Evolutionary conservation across 1,140 invertebrate genomes (phyloP), one percentile per base, ranked within the genome.

Genomic region (Parasteatoda tepidariorum): DNA sequence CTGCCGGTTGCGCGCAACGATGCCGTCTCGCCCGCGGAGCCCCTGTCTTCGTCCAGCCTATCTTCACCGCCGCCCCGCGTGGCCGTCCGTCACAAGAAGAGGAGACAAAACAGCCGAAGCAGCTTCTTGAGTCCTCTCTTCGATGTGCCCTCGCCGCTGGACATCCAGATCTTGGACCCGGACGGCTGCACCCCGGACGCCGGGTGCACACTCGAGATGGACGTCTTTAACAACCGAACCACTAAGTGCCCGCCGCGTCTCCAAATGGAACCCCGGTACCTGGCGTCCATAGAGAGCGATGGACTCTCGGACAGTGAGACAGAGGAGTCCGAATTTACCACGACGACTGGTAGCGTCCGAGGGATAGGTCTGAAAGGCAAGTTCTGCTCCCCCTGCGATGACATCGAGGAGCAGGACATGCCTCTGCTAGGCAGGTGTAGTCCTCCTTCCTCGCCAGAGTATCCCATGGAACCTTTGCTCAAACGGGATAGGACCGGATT

Each of bases 261-360:
- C 24, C 76, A 76, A 48, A n/a, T 82, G 57, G 84, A 81, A 62
- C 76, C 84, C 59, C 68, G 66, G 57, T 74, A 83, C 55, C 76
- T 87, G 34, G 87, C 87, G 54, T 87, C 87, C 54, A 84, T 87
- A 13, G 86, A 87, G 74, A 87, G 85, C 55, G 86, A 87, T 75
- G 86, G 86, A 28, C 78, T 87, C n/a, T 87, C 86, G 68, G 84
- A 85, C 79, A 78, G 59, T 30, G 79, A 83, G 38, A 82, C 68
- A 1, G 70, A 33, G 26, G 84, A 64, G 33, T 84, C 79, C 38
- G 55, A 67, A 33, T 31, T 34, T 59, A 34, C 33, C 31, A 33
- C 33, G 34, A 41, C 67, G 66, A 26, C 54, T 11, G 31, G 13
- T n/a, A 33, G 28, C 62, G 15, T 61, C 76, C 22, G 38, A 9